Evolutionary conservation across 37 sponge, comb jelly and placozoan species (phyloP).

Genomic region (Lycopodina hypogea): DNA sequence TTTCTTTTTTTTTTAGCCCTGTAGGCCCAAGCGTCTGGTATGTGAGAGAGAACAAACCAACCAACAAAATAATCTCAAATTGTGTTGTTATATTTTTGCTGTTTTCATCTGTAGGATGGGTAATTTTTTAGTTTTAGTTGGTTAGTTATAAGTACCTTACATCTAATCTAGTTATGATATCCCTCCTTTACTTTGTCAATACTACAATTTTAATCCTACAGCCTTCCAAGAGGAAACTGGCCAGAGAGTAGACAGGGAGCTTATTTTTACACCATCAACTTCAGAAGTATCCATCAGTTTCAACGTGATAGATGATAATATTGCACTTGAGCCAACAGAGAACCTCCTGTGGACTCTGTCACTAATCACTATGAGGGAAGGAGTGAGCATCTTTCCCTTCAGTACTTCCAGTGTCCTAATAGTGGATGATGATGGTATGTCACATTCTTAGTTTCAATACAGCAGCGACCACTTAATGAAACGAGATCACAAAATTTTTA

Average conservation of each 20-base stretch:
- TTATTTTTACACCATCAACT: slow-evolving; percentile 4
- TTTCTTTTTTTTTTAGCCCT: no score
- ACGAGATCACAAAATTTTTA: background rate
- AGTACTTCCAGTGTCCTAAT: background rate
- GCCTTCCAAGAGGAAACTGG: slow-evolving; percentile 2
- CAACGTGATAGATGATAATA: slow-evolving; percentile 6
- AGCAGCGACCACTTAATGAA: background rate
- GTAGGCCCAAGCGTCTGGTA: no score
- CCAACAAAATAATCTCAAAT: no score
- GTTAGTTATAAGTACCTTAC: no score
- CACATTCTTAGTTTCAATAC: background rate
- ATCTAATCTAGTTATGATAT: no score
- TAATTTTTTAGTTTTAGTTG: no score
- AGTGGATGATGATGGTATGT: slow-evolving; percentile 38
- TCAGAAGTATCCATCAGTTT: background rate
- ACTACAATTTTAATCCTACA: slow-evolving; percentile 9
- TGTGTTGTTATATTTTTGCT: no score
- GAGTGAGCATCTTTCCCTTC: background rate
- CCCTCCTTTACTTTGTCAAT: no score
- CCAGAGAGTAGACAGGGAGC: background rate
- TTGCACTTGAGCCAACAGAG: slow-evolving; percentile 26
- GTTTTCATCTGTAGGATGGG: no score
- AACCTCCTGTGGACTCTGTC: slow-evolving; percentile 5
- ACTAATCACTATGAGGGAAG: background rate
- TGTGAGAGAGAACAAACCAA: no score